Percentiles rank a stretch among this genome's conserved stretches.
These are phyloP conservation scores for Periparus ater DNA, from an alignment of 2,797 vertebrate genomes.

Conservation along the genomic window DNA sequence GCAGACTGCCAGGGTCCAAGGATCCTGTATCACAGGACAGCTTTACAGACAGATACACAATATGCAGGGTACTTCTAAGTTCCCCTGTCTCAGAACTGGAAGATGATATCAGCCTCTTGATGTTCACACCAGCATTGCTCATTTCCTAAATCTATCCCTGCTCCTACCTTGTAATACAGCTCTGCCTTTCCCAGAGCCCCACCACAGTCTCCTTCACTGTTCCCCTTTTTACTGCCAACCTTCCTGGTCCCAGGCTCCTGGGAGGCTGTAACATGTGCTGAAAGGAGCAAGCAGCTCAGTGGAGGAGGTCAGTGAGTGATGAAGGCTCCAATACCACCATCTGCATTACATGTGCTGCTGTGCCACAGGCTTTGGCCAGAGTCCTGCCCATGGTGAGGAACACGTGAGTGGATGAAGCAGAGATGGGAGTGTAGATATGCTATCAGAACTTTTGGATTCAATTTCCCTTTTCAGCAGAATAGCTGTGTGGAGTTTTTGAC, in stretches of 20 bases:
- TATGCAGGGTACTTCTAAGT: not conserved
- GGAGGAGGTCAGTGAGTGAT: not conserved
- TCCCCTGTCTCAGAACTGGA: not conserved
- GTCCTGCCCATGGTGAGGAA: not conserved
- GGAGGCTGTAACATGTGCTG: not conserved
- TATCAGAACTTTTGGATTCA: constrained; percentile 17
- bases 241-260: not conserved
- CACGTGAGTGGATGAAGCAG: not conserved
- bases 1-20: not conserved
- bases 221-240: not conserved
- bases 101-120: not conserved
- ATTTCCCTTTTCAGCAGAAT: constrained; percentile 21
- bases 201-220: fast-evolving
- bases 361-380: constrained; percentile 17
- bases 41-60: not conserved
- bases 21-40: not conserved
- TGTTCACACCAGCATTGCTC: not conserved
- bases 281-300: not conserved
- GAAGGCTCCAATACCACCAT: not conserved
- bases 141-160: not conserved
- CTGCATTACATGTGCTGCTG: constrained; percentile 5
- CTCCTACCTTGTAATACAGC: not conserved
- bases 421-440: constrained; percentile 22
- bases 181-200: not conserved
- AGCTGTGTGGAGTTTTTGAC: not conserved